Base-by-base conservation (phyloP, 2,888 invertebrate species). In the Buathra laborator region DNA sequence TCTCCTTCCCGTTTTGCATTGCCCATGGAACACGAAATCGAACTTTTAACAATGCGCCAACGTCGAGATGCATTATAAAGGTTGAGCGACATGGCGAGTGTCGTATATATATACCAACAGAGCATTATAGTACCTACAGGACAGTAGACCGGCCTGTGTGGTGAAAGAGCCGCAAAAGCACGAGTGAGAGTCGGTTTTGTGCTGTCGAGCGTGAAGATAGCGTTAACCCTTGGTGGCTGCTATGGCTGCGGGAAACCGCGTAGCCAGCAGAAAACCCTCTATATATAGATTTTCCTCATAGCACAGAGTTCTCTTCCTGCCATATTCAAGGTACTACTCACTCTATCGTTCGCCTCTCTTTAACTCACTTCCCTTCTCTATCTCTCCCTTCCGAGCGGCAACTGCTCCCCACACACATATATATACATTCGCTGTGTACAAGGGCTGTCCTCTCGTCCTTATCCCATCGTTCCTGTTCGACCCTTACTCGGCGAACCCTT, bases 121-220 rank as follows among this genome's bases (percentile, higher is more conserved):
- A 53, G 44, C 48, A 51, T 79, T 70, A 79, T 79, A 37, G 51
- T 56, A 24, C 2, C 24, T 24, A 24, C 44, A 5, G 67, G 14
- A 56, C 56, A 44, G 51, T 56, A 16, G 66, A 53, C 14, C 46
- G 29, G 14, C 16, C 29, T 66, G 19, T 66, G 43, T 51, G 14
- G 32, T 48, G 67, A 67, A 74, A 76, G 53, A 66, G 56, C 53
- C 29, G 64, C 44, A 64, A 62, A 51, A 46, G 64, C 70, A 24
- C 19, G 81, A 76, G 68, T 66, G 74, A 76, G 71, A 64, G 85
- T 87, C 84, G 83, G 74, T 88, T 83, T 79, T 86, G 88, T 87
- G 81, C 78, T 74, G 72, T 81, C 82, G 77, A 87, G 87, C 86
- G 87, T 85, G 82, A 88, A 88, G 88, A 88, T 88, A 88, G 81